Evolutionary conservation across 1,140 invertebrate species (phyloP), one percentile per base, ranked within the genome.

Genomic region (Zophobas atratus): DNA sequence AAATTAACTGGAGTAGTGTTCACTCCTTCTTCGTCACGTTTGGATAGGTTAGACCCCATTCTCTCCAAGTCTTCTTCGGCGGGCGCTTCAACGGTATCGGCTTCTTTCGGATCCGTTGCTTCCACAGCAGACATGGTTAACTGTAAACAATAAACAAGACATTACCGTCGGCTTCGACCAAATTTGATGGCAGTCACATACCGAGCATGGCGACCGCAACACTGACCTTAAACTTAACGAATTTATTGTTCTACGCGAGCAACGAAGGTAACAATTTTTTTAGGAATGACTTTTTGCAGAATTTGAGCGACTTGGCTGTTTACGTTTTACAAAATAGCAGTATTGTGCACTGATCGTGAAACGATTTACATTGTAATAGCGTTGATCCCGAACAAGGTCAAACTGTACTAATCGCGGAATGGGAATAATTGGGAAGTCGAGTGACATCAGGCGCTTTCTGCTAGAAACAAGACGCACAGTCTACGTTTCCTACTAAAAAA

Each of bases 41-140:
- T 63, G 70, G 77, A 78, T 39, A 56, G 35, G 43, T 56, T 75
- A 75, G 78, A 79, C 6, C 78, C 78, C 78, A 79, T 79, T 2
- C 39, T 53, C 8, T 36, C 70, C 20, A 70, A 20, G 41, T 77
- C 67, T n/a, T 77, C 71, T 41, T 78, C 33, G 49, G 39, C 33
- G 63, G 34, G 1, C 46, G 53, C n/a, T 49, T 55, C 71, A 6
- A 48, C 51, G n/a, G 33, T 57, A 46, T 41, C 5, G 48, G 3
- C 34, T 51, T 70, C 48, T 63, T 76, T 76, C 35, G 38, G 8
- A 72, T 56, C 55, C 36, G 55, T 51, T 41, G 33, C 36, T 41
- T 73, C 73, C 46, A 51, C 60, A 39, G 56, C 46, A 70, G 77
- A 74, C 77, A 79, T 79, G 34, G 34, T 74, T 63, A 79, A 79